Percentiles rank a stretch among this genome's conserved stretches.
phyloP scores from a whole-genome alignment of 2,113 vertebrate species.

The Channa argus region DNA sequence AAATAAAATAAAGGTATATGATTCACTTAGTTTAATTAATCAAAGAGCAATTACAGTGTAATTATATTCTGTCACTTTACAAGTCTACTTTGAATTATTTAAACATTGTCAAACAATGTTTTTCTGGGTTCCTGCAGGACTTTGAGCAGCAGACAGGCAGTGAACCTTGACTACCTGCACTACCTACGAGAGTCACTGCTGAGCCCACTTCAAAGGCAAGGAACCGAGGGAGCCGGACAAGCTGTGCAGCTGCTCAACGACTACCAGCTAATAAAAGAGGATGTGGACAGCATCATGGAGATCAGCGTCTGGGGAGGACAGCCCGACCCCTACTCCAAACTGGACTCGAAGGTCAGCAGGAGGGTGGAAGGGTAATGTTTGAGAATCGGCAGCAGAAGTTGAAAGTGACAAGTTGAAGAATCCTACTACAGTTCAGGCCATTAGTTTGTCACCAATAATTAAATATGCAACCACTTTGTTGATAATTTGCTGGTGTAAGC shows the following conservation, averaged over 20 bases:
- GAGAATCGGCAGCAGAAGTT: too few species aligned
- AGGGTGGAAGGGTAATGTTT: too few species aligned
- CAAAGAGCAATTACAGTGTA: too few species aligned
- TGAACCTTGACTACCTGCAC: conserved; percentile 92
- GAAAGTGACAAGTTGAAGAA: too few species aligned
- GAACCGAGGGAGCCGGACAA: conserved; percentile 86
- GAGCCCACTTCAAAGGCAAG: conserved; percentile 84
- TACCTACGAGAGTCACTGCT: conserved; percentile 88
- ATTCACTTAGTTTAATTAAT: too few species aligned
- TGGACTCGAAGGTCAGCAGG: conserved; percentile 93
- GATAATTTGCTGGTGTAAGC: not conserved
- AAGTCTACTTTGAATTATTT: not conserved
- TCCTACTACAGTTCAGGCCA: too few species aligned
- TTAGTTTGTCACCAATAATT: too few species aligned
- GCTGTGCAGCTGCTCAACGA: conserved; percentile 90
- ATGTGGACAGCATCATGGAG: conserved; percentile 97
- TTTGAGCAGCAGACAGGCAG: conserved; percentile 86
- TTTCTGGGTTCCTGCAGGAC: conserved; percentile 81
- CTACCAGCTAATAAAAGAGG: conserved; percentile 93
- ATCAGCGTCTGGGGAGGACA: conserved; percentile 90
- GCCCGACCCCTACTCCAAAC: conserved; percentile 89
- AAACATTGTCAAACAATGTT: not conserved
- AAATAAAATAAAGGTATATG: too few species aligned
- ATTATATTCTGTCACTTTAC: too few species aligned
- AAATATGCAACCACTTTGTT: not conserved